Percentiles rank a stretch among this genome's conserved stretches.
Evolutionary conservation across 2,888 invertebrate genomes (phyloP).

Genomic region (Pachymerium ferrugineum): DNA sequence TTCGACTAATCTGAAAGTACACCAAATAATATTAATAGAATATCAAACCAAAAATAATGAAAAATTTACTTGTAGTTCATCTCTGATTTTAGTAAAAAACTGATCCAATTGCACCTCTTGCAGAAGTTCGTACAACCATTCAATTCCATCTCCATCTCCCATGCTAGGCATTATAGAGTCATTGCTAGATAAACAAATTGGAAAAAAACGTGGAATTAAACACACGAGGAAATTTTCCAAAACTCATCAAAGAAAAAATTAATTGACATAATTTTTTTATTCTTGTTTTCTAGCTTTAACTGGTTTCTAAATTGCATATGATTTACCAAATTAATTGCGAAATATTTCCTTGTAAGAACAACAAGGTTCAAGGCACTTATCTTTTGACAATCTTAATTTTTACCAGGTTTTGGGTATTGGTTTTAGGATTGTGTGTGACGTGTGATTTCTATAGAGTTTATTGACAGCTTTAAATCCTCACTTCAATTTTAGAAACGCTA

Average conservation of each 20-base stretch:
- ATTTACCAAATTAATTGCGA: neutral
- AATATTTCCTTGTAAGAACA: neutral
- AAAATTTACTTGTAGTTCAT: slow-evolving; percentile 73
- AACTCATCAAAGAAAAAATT: neutral
- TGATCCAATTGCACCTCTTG: slow-evolving; percentile 86
- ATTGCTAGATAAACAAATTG: neutral
- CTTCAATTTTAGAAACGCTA: neutral
- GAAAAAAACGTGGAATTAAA: neutral
- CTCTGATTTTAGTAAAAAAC: slow-evolving; percentile 80
- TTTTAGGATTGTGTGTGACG: too few relatives aligned
- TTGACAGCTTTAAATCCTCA: neutral
- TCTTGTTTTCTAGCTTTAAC: neutral
- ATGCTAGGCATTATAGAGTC: slow-evolving; percentile 24
- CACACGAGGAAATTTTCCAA: neutral
- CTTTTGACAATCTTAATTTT: too few relatives aligned
- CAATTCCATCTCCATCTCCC: slow-evolving; percentile 45
- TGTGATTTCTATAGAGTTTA: too few relatives aligned
- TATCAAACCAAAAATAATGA: neutral
- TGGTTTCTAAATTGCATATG: neutral
- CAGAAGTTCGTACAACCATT: slow-evolving; percentile 79
- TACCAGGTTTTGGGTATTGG: too few relatives aligned
- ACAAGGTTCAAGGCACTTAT: neutral
- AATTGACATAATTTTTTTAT: neutral
- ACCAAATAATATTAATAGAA: neutral
- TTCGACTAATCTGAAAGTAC: slow-evolving; percentile 65